A percentile compares a stretch with the other conserved stretches of the same genome.
phyloP scores from a whole-genome alignment of 2,113 vertebrate genomes.

The Copsychus sechellarum region DNA sequence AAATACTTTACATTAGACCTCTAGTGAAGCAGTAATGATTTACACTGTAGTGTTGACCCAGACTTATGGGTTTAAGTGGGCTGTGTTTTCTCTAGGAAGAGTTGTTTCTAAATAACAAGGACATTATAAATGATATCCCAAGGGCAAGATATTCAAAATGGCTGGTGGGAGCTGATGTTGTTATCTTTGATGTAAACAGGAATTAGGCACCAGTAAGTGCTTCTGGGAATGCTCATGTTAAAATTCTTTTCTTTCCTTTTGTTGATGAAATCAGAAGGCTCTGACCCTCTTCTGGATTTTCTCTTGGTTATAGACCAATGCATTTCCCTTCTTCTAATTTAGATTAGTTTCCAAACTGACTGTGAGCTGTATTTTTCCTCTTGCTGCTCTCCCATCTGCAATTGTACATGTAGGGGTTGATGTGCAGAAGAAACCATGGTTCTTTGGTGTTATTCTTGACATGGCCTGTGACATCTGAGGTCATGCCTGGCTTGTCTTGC shows the following conservation, averaged over 20 bases:
- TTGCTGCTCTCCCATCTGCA: neutral
- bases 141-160: slow-evolving; percentile 48
- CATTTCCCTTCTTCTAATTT: neutral
- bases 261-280: neutral
- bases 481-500: neutral
- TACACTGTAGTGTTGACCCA: slow-evolving; percentile 42
- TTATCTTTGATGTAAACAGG: slow-evolving; percentile 43
- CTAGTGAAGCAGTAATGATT: slow-evolving; percentile 4
- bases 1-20: neutral
- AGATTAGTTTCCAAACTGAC: neutral
- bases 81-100: slow-evolving; percentile 33
- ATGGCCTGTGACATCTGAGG: neutral
- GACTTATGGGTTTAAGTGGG: slow-evolving; percentile 39
- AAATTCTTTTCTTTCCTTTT: slow-evolving; percentile 7
- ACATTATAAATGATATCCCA: slow-evolving; percentile 53
- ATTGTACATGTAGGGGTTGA: fast-evolving
- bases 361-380: neutral
- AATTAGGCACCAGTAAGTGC: slow-evolving; percentile 21
- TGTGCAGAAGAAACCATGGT: neutral
- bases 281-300: neutral
- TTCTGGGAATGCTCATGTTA: neutral
- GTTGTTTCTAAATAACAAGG: slow-evolving; percentile 50
- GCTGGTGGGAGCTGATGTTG: slow-evolving; percentile 4
- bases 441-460: neutral
- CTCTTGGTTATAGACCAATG: neutral